Conservation (phyloP, 2,888 invertebrate species). For the Drosophila anomalipes region DNA sequence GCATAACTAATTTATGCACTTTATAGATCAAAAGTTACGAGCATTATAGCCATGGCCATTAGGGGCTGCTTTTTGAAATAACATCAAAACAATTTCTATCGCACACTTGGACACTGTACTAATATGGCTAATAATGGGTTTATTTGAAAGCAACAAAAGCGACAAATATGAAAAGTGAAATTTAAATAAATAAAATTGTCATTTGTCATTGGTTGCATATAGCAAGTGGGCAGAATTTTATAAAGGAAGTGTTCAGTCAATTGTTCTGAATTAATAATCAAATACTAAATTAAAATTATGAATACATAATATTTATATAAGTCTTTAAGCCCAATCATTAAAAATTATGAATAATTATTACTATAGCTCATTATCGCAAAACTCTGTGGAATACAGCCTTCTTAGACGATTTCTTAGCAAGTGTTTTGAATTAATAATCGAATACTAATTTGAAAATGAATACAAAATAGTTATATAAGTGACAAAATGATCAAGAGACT, state of each 20-base stretch:
- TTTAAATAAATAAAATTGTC: slow-evolving; percentile 5
- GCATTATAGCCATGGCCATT: slow-evolving; percentile 20
- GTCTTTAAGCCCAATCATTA: neutral
- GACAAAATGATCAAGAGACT: neutral
- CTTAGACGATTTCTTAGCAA: neutral
- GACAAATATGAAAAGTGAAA: slow-evolving; percentile 43
- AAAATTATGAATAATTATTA: neutral
- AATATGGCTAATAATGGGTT: slow-evolving; percentile 1
- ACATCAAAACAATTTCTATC: slow-evolving; percentile 18
- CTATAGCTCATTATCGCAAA: neutral
- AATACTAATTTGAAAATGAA: neutral
- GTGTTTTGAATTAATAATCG: neutral
- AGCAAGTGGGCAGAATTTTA: neutral
- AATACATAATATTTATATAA: neutral
- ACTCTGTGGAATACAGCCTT: neutral
- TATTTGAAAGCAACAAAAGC: slow-evolving; percentile 13
- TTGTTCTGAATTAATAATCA: neutral
- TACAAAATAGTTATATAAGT: neutral
- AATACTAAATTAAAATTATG: neutral
- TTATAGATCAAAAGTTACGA: slow-evolving; percentile 24
- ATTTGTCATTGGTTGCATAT: slow-evolving; percentile 1
- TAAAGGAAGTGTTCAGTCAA: neutral
- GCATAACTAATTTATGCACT: slow-evolving; percentile 19
- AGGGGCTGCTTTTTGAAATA: slow-evolving; percentile 13
- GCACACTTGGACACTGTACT: slow-evolving; percentile 1